Evolutionary conservation across 2,113 vertebrate genomes (phyloP), one percentile per base, ranked within the genome.

Genomic region (Tragelaphus scriptus): DNA sequence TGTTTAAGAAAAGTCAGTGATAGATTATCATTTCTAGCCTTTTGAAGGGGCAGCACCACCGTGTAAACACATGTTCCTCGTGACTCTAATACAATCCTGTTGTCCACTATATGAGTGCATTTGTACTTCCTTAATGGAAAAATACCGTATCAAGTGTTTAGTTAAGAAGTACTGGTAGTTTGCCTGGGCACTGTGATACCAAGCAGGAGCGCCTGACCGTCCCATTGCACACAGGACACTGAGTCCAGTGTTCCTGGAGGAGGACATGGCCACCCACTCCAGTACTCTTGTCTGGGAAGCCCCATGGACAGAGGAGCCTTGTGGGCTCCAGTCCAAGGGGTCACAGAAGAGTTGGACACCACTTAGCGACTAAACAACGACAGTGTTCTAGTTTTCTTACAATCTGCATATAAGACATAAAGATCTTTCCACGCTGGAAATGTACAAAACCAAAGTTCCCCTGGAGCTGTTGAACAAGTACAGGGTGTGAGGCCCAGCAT

Each of bases 181-280:
- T 59, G 17, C 51, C 55, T 25, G 25, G 16, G 4, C n/a, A 23
- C 36, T 3, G 16, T 9, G 56, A 15, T 9, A 26, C 49, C 10
- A 6, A 63, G 25, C 26, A 11, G 82, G 10, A 11, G 11, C 1
- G 2, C n/a, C 51, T n/a, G 47, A 30, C 30, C 49, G 4, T 85
- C 30, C 2, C 4, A 13, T 6, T 6, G 16, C 21, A 23, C 4
- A 13, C n/a, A 25, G 23, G 44, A 51, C 30, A 0, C 25, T 2
- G 23, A 82, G 36, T 23, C n/a, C 68, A 40, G 5, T 23, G 36
- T 23, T 13, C 2, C 10, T 40, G 68, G 36, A 40, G 68, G 10
- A 12, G 36, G 21, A 75, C 21, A 0, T 3, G 5, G 68, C 21
- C 2, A 40, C n/a, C 68, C 36, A 40, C 32, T 23, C 68, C 19